phyloP scores from a whole-genome alignment of 2,888 invertebrate species.

The Molanna angustata region DNA sequence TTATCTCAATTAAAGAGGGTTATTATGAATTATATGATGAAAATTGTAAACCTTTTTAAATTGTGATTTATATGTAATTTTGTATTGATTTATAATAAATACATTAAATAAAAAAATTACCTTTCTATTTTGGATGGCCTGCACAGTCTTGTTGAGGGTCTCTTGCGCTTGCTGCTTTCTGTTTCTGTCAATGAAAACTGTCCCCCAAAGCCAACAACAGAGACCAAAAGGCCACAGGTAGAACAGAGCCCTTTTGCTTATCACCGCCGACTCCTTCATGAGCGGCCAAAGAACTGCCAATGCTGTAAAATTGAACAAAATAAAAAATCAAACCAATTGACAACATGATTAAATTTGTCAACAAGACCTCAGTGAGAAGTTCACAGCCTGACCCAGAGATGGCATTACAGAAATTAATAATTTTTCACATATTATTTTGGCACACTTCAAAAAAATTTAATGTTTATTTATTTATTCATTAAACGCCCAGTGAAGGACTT shows the following conservation, averaged over 20 bases:
- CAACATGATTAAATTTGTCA: conserved; percentile 1
- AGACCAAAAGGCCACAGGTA: conserved; percentile 83
- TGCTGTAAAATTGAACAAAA: conserved; percentile 45
- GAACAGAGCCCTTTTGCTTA: conserved; percentile 80
- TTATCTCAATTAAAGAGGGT: no score
- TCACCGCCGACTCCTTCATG: conserved; percentile 74
- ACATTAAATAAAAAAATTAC: conserved; percentile 41
- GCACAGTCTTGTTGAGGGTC: conserved; percentile 69
- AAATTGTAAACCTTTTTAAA: no score
- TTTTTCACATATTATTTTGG: no score
- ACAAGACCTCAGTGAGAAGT: no score
- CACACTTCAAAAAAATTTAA: no score
- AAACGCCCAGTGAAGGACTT: no score
- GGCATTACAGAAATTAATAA: no score
- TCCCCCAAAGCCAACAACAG: conserved; percentile 84
- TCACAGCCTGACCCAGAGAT: no score
- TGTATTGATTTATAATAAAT: no score
- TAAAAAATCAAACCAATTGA: conserved; percentile 12
- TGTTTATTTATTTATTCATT: no score
- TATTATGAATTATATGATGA: no score
- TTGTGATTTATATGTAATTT: no score
- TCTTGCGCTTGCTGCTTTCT: conserved; percentile 68
- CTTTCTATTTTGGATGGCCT: conserved; percentile 63
- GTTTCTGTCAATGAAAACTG: conserved; percentile 81
- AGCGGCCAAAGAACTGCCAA: conserved; percentile 80